Conservation (phyloP, 2,888 invertebrate genomes). For the Minunthozetes semirufus region DNA sequence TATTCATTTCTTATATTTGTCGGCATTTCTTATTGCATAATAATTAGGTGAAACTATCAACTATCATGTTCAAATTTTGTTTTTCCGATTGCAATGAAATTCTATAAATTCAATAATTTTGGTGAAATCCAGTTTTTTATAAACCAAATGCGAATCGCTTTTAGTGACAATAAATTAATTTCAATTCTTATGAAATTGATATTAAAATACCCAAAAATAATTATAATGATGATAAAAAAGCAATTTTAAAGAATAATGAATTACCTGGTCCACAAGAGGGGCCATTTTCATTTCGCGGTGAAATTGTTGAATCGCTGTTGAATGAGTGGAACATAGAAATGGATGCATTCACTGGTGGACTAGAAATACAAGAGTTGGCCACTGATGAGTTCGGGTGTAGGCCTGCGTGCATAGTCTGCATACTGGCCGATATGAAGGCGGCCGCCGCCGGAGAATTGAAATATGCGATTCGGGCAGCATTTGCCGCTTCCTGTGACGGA, state of each 20-base stretch:
- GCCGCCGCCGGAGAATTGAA: conserved; percentile 73
- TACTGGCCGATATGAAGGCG: conserved; percentile 50
- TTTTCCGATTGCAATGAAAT: too few relatives aligned
- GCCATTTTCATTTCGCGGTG: not conserved
- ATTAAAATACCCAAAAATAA: too few relatives aligned
- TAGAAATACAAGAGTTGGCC: not conserved
- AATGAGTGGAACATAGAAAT: conserved; percentile 32
- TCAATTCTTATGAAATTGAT: too few relatives aligned
- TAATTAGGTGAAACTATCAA: too few relatives aligned
- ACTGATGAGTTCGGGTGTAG: not conserved
- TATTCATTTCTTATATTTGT: too few relatives aligned
- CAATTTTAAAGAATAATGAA: not conserved
- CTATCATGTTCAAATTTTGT: too few relatives aligned
- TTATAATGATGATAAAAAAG: too few relatives aligned
- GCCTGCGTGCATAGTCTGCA: conserved; percentile 35
- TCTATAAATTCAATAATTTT: too few relatives aligned
- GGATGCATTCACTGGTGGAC: conserved; percentile 9
- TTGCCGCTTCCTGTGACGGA: conserved; percentile 30
- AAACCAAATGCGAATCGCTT: too few relatives aligned
- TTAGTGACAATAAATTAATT: not conserved
- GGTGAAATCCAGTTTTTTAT: too few relatives aligned
- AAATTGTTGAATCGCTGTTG: not conserved
- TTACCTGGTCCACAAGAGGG: not conserved
- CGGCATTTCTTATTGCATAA: too few relatives aligned
- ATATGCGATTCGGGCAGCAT: conserved; percentile 59